A percentile compares a stretch with the other conserved stretches of the same genome.
phyloP scores from a whole-genome alignment of 2,113 vertebrate species.

The Seriola quinqueradiata region DNA sequence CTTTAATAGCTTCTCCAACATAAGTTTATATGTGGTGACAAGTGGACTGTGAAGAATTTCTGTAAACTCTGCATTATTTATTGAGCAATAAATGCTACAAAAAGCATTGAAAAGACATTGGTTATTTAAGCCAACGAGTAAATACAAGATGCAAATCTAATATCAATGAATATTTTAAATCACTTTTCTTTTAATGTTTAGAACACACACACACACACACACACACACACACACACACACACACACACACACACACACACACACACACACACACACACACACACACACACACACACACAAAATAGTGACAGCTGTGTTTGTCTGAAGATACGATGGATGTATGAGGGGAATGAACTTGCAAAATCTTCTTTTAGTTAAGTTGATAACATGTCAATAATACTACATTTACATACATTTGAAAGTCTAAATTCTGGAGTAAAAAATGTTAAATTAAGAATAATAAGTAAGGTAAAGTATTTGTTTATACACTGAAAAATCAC shows the following conservation, averaged over 20 bases:
- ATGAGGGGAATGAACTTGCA: background rate
- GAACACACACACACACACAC: background rate
- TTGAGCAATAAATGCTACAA: constrained; percentile 21
- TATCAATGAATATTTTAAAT: constrained; percentile 21
- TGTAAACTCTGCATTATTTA: constrained; percentile 38
- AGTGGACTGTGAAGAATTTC: constrained; percentile 19
- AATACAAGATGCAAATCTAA: constrained; percentile 10
- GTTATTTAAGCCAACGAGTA: constrained; percentile 18
- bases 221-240: background rate
- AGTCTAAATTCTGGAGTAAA: background rate
- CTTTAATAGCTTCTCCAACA: constrained; percentile 7
- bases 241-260: background rate
- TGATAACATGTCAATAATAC: background rate
- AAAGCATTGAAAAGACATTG: background rate
- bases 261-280: background rate
- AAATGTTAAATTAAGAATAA: background rate
- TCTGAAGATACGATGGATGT: background rate
- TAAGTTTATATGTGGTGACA: background rate
- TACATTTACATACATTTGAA: background rate
- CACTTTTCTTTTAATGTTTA: background rate
- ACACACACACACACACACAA: background rate
- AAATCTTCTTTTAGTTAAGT: background rate
- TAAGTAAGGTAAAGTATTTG: background rate
- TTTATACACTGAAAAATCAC: background rate
- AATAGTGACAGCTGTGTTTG: background rate